phyloP scores from a whole-genome alignment of 1,140 invertebrate genomes.

The Carposina sasakii region DNA sequence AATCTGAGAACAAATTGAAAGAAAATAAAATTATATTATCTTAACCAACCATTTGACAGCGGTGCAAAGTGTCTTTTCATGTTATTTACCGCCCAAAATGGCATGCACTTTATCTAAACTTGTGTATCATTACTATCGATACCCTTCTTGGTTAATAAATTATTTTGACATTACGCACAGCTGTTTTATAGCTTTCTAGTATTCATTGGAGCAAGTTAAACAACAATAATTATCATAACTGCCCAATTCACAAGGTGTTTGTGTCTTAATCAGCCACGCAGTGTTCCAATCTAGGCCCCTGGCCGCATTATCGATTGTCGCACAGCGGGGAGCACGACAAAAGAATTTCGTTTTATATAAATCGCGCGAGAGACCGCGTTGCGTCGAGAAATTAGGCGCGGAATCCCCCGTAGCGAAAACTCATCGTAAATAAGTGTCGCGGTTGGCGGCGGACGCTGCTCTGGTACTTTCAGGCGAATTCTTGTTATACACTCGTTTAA shows the following conservation, averaged over 20 bases:
- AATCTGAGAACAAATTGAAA: constrained; percentile 25
- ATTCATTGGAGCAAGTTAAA: constrained; percentile 9
- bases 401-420: constrained; percentile 60
- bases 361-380: constrained; percentile 61
- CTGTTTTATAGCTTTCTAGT: no score
- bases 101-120: no score
- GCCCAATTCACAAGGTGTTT: constrained; percentile 36
- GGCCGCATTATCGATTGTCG: constrained; percentile 53
- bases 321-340: constrained; percentile 56
- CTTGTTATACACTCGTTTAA: constrained; percentile 65
- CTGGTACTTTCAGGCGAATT: constrained; percentile 45
- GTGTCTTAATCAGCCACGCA: constrained; percentile 49
- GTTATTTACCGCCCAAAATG: no score
- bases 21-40: constrained; percentile 14
- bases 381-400: constrained; percentile 66
- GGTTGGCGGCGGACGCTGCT: constrained; percentile 31
- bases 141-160: no score
- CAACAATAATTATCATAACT: constrained; percentile 31
- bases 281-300: constrained; percentile 47
- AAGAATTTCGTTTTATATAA: constrained; percentile 65
- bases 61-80: no score
- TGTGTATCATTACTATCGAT: no score
- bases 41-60: no score
- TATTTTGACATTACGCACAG: no score
- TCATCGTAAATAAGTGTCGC: constrained; percentile 64